Percentiles rank a stretch among this genome's conserved stretches.
Conservation (phyloP, 2,797 vertebrate species). For the Muraenolepis orangiensis region DNA sequence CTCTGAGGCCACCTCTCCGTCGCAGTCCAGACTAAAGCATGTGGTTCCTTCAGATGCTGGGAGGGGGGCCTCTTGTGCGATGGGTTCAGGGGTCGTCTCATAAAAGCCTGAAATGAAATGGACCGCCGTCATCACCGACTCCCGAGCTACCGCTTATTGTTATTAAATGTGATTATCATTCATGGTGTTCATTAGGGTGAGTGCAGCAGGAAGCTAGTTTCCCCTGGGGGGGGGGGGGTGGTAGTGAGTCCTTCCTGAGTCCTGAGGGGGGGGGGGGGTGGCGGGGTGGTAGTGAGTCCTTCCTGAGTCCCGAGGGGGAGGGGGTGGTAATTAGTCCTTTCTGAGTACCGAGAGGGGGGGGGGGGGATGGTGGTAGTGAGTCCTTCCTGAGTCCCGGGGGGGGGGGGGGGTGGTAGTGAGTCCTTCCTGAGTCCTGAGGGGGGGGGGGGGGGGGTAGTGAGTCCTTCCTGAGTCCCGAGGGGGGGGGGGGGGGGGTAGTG, state of each 20-base stretch:
- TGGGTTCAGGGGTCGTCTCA: no score
- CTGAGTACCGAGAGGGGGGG: constrained; percentile 21
- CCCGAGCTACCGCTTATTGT: constrained; percentile 60
- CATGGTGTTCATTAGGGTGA: constrained; percentile 61
- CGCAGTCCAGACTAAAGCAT: no score
- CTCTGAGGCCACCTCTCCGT: no score
- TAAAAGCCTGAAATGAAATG: no score
- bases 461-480: constrained; percentile 33
- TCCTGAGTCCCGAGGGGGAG: no score
- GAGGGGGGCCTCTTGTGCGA: no score
- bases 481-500: constrained; percentile 42
- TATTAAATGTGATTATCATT: constrained; percentile 69
- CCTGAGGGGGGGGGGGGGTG: no score
- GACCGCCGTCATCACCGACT: constrained; percentile 23
- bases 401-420: constrained; percentile 43
- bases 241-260: constrained; percentile 55
- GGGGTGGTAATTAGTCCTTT: constrained; percentile 56
- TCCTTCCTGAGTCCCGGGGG: constrained; percentile 34
- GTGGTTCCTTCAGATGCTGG: no score
- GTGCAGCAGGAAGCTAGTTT: constrained; percentile 59
- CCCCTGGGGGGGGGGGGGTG: constrained; percentile 53
- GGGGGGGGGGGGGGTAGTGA: constrained; percentile 59
- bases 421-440: no score
- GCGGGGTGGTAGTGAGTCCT: constrained; percentile 56
- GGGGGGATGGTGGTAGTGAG: constrained; percentile 58